These are phyloP conservation scores for Zophobas morio DNA, from an alignment of 1,140 invertebrate species.

Conservation along the genomic window DNA sequence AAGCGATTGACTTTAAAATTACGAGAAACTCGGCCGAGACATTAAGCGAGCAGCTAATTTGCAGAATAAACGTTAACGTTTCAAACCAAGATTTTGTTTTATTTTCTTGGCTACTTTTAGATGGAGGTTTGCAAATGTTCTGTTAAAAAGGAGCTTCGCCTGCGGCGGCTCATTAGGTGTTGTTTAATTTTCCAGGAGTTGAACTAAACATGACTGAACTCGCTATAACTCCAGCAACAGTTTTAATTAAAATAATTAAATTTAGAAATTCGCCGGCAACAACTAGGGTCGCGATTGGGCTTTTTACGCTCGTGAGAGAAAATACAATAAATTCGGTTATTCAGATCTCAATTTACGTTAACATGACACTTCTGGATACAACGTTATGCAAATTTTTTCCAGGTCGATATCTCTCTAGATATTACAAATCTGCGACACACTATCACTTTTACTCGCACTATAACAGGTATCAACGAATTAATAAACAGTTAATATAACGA, in stretches of 20 bases:
- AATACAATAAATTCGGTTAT: too few species aligned
- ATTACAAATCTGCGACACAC: background rate
- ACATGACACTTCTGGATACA: too few species aligned
- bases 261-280: too few species aligned
- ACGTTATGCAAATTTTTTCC: background rate
- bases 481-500: background rate
- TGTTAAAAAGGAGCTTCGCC: background rate
- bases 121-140: background rate
- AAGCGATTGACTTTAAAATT: background rate
- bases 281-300: too few species aligned
- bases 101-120: too few species aligned
- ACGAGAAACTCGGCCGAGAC: background rate
- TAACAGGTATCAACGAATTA: background rate
- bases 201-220: too few species aligned
- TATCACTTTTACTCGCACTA: background rate
- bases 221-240: background rate
- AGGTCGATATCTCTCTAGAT: background rate
- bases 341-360: too few species aligned
- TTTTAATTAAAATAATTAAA: conserved; percentile 1
- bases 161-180: background rate
- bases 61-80: background rate
- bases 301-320: too few species aligned
- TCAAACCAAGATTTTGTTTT: too few species aligned
- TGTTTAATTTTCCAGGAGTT: background rate
- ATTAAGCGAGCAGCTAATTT: background rate